A percentile compares a stretch with the other conserved stretches of the same genome.
These are phyloP conservation scores for Albula glossodonta DNA, from an alignment of 2,113 vertebrate genomes.

Conservation along the genomic window DNA sequence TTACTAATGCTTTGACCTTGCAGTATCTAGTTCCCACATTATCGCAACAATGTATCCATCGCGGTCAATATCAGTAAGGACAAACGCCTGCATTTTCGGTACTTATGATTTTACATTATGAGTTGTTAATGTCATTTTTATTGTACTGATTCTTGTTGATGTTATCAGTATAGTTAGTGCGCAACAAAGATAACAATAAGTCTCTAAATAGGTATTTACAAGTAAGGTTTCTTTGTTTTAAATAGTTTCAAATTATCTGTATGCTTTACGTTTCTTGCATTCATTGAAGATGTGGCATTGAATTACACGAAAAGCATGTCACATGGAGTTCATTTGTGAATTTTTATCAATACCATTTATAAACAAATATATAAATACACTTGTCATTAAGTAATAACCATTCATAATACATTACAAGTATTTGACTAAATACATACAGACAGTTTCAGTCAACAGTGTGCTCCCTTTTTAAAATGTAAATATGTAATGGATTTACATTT, in stretches of 20 bases:
- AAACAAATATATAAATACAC: neutral
- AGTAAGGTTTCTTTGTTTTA: neutral
- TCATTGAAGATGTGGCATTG: neutral
- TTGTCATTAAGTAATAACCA: neutral
- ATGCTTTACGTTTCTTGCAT: too few relatives aligned
- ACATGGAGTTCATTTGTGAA: neutral
- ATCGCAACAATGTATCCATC: slow-evolving; percentile 41
- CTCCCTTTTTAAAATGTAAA: neutral
- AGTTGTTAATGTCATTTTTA: neutral
- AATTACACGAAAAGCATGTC: neutral
- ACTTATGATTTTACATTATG: neutral
- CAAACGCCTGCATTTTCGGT: neutral
- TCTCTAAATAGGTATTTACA: too few relatives aligned
- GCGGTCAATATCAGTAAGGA: slow-evolving; percentile 41
- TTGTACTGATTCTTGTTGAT: neutral
- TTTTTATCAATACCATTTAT: neutral
- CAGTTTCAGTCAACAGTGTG: neutral
- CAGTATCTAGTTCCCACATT: slow-evolving; percentile 34
- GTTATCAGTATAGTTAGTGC: neutral
- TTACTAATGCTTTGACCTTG: slow-evolving; percentile 58
- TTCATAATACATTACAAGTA: neutral
- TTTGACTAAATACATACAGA: neutral
- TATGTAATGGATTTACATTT: neutral
- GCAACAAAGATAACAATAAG: too few relatives aligned
- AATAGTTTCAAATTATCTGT: neutral